Base-by-base conservation (phyloP, 2,113 vertebrate species). In the Equus quagga region DNA sequence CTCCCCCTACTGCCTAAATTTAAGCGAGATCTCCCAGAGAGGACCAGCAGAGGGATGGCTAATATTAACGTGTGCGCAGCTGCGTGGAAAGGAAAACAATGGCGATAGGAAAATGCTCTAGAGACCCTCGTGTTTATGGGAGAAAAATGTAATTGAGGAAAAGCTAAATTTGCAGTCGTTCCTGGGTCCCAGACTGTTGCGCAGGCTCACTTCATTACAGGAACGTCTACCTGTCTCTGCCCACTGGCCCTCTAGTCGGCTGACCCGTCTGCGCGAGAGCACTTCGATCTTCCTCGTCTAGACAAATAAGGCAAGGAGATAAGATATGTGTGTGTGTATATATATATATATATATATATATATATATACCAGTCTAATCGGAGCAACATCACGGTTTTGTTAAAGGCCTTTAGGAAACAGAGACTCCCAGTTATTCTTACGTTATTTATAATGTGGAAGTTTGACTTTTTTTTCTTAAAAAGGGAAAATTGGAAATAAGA, bases 401-500 rank as follows among this genome's bases (percentile, higher is more conserved):
- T 94, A 86, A 72, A 94, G 51, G 26, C 64, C 82, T 92, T 95
- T 49, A 70, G 78, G 70, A 91, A 87, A 58, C 2, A 76, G 24
- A 91, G 46, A 76, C 13, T 18, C 46, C 15, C 31, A 91, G 11
- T 24, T 65, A 67, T 31, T 79, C 49, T 76, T 65, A 14, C 51
- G 51, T 26, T 26, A 78, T 81, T 62, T 21, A 14, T 46, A 7
- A 33, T 92, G 78, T 90, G 73, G 28, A 94, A 73, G 10, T n/a
- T 91, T 78, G 41, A 12, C 51, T 72, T 83, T 89, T 51, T 31
- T 72, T 89, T 83, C 64, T 94, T 73, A 36, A 56, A 79, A 80
- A 13, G 54, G 64, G 15, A 19, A 73, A 87, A 23, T 69, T 84
- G 15, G 15, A 85, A 83, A 91, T 62, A 80, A 89, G 36, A 41